Base-by-base conservation (phyloP, 2,888 invertebrate species). In the Pherbina coryleti region DNA sequence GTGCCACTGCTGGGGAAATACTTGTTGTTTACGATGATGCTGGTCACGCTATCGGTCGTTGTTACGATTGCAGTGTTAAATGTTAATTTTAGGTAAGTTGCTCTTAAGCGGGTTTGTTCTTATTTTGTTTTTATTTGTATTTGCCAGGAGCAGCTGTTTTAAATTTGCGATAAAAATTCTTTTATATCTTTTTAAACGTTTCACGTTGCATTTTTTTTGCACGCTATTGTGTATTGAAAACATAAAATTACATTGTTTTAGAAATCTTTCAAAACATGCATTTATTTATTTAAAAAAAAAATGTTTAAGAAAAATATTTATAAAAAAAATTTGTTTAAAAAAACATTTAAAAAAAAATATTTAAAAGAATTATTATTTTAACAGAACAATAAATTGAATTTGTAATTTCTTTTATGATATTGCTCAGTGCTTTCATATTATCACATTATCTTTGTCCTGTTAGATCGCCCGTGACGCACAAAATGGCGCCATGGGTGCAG, bases 21-120 rank as follows among this genome's bases (percentile, higher is more conserved):
- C 91, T 92, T 97, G 84, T 92, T 97, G 84, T 97, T 97, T 91
- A 97, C 97, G 83, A 97, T 97, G 97, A 95, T 97, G 91, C 92
- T 97, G 87, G 97, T 97, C 87, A 97, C 97, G 82, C 91, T 97
- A 83, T 97, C 97, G 82, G 97, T 97, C 86, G 96, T 97, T 84
- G 96, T 97, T 87, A 97, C 97, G 86, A 97, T 97, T 90, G 95
- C 95, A 86, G 97, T 97, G 90, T 92, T 97, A 86, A 97, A 97
- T 90, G 96, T 97, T 86, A 97, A 97, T 92, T 97, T 95, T 91
- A 91, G 93, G 91, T 90, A 81, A 84, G 83, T 82, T n/a, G 5
- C 9, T 14, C 8, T 14, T 44, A 22, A 44, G 44, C 14, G 11
- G 44, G 2, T 44, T 44, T 44, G 44, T 44, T 44, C 14, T 44